These are phyloP conservation scores for Acronicta leporina DNA, from an alignment of 2,888 invertebrate species.

Conservation along the genomic window DNA sequence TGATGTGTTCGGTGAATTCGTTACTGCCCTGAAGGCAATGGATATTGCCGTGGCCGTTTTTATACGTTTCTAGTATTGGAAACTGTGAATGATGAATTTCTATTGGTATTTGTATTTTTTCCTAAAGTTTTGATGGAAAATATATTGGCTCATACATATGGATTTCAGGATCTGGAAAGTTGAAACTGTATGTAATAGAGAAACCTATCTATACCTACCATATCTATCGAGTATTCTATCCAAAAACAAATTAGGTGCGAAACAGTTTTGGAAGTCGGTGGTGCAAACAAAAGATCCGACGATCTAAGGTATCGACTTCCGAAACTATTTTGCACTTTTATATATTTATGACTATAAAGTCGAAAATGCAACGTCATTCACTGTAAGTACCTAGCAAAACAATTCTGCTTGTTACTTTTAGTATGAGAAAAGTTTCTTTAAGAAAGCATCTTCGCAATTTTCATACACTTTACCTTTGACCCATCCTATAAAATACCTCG, in stretches of 20 bases:
- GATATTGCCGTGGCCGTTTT: constrained; percentile 77
- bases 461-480: constrained; percentile 26
- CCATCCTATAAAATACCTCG: constrained; percentile 24
- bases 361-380: neutral
- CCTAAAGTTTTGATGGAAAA: constrained; percentile 58
- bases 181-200: too few relatives aligned
- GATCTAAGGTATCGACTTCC: too few relatives aligned
- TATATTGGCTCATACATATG: constrained; percentile 57
- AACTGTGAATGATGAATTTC: constrained; percentile 66
- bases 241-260: too few relatives aligned
- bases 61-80: constrained; percentile 67
- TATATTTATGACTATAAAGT: too few relatives aligned
- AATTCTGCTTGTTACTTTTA: neutral
- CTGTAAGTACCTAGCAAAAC: neutral
- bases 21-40: constrained; percentile 71
- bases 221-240: too few relatives aligned
- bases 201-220: too few relatives aligned
- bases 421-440: constrained; percentile 1
- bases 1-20: constrained; percentile 57
- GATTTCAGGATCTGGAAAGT: constrained; percentile 32
- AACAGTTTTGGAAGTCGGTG: too few relatives aligned
- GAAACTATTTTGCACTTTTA: too few relatives aligned
- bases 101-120: constrained; percentile 67
- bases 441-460: constrained; percentile 1
- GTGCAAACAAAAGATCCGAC: too few relatives aligned